A percentile compares a stretch with the other conserved stretches of the same genome.
Evolutionary conservation across 2,888 invertebrate genomes (phyloP).

Genomic region (Eupithecia exiguata): DNA sequence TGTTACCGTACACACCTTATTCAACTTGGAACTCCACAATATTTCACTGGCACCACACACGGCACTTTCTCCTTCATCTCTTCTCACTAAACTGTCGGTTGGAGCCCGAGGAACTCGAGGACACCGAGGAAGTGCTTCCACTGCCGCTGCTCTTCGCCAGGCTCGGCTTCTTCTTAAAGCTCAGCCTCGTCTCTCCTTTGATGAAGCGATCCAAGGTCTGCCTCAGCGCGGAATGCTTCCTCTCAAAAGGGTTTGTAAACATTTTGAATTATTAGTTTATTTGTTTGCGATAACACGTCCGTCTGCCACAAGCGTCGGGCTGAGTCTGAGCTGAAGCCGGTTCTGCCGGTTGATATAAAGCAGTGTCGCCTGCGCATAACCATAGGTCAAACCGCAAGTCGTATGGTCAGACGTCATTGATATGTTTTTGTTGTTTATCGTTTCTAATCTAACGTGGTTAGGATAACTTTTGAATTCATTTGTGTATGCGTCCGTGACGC

Average conservation of each 20-base stretch:
- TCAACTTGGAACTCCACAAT: conserved; percentile 52
- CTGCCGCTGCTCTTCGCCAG: conserved; percentile 61
- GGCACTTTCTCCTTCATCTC: conserved; percentile 62
- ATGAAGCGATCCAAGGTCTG: conserved; percentile 86
- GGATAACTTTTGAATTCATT: conserved; percentile 3
- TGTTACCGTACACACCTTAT: conserved; percentile 63
- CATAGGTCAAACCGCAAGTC: conserved; percentile 55
- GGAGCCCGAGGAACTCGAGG: conserved; percentile 55
- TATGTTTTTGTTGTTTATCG: conserved; percentile 49
- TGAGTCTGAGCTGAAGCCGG: conserved; percentile 52
- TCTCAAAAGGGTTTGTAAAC: conserved; percentile 88
- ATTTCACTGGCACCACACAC: conserved; percentile 67
- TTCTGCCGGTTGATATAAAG: conserved; percentile 61
- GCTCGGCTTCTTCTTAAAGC: conserved; percentile 68
- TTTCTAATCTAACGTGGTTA: conserved; percentile 42
- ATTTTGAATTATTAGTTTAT: conserved; percentile 63
- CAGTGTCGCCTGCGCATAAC: conserved; percentile 50
- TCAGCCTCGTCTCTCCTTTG: conserved; percentile 72
- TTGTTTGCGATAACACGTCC: conserved; percentile 52
- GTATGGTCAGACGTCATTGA: conserved; percentile 55
- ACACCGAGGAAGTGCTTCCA: conserved; percentile 67
- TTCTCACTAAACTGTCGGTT: conserved; percentile 61
- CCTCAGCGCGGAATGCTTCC: conserved; percentile 87
- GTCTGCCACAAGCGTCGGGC: conserved; percentile 49
- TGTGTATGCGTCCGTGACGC: conserved; percentile 20